Base-by-base conservation (phyloP, 2,888 invertebrate genomes). In the Ornithoptera alexandrae region DNA sequence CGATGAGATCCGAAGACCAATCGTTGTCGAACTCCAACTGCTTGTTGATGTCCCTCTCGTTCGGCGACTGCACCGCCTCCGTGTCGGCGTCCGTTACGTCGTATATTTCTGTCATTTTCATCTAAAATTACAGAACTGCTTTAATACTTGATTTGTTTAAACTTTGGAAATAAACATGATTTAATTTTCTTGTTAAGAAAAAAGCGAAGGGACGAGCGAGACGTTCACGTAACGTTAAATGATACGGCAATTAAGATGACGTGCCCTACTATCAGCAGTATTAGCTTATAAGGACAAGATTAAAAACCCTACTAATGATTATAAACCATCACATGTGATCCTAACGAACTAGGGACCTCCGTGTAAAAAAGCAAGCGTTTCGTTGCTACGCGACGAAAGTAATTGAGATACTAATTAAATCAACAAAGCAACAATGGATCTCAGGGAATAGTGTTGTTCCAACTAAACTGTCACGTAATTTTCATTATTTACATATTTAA, bases 71-170 rank as follows among this genome's bases (percentile, higher is more conserved):
- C 68, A 95, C 93, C 30, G 94, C 93, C 67, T 94, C 93, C 39
- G 94, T 94, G 76, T 96, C 96, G 65, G 95, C 94, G 77, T 96
- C 96, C 0, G 96, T 96, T 81, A 97, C 96, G 85, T 97, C 97
- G 84, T 96, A 97, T 79, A 98, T 97, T 92, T 97, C 97, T 1
- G 97, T 97, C 78, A 97, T 95, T 88, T 96, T 96, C 78, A 97
- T 95, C 95, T 95, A 85, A 8, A 86, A 62, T 42, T 8, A 50
- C 10, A 50, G 15, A 50, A 18, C 15, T 18, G 18, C 17, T 17
- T 15, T 50, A 50, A 15, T 18, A 50, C 1, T 15, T 30, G 30
- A 30, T 3, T 5, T 30, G 30, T 5, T 4, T 30, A 30, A 30
- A 30, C 3, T 30, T 30, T 30, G 30, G 3, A 30, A 30, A 30